Evolutionary conservation across 2,888 invertebrate genomes (phyloP).

Genomic region (Rotaria magnacalcarata): DNA sequence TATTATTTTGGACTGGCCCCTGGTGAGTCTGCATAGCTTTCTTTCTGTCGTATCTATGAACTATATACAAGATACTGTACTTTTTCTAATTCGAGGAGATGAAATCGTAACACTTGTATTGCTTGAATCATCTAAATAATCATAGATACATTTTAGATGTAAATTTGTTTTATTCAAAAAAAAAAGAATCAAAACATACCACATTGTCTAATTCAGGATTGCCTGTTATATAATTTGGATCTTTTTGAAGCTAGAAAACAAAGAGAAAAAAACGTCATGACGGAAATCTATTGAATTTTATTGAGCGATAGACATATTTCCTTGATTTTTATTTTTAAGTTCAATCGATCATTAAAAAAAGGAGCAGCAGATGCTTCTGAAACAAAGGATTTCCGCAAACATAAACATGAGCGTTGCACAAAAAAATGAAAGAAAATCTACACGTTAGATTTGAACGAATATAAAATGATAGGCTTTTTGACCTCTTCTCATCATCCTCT

Average conservation of each 20-base stretch:
- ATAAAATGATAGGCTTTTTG: neutral
- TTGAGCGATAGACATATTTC: neutral
- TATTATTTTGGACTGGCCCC: neutral
- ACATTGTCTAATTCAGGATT: slow-evolving; percentile 99
- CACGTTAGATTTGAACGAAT: neutral
- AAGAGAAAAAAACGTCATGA: neutral
- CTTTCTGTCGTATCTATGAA: neutral
- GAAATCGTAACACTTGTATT: slow-evolving; percentile 99
- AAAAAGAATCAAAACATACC: slow-evolving; percentile 70
- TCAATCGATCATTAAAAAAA: neutral
- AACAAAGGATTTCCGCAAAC: slow-evolving; percentile 4
- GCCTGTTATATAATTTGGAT: slow-evolving; percentile 98
- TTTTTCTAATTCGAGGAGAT: slow-evolving; percentile 99
- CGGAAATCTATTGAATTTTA: neutral
- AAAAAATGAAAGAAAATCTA: neutral
- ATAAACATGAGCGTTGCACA: neutral
- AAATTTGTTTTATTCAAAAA: neutral
- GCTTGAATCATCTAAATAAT: slow-evolving; percentile 94
- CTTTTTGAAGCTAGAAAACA: slow-evolving; percentile 81
- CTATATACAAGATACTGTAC: slow-evolving; percentile 62
- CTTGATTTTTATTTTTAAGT: neutral
- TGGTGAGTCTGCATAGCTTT: neutral
- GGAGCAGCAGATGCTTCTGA: neutral
- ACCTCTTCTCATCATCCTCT: neutral
- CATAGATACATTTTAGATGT: neutral